Base-by-base conservation (phyloP, 2,888 invertebrate genomes). In the Bombylius discolor region DNA sequence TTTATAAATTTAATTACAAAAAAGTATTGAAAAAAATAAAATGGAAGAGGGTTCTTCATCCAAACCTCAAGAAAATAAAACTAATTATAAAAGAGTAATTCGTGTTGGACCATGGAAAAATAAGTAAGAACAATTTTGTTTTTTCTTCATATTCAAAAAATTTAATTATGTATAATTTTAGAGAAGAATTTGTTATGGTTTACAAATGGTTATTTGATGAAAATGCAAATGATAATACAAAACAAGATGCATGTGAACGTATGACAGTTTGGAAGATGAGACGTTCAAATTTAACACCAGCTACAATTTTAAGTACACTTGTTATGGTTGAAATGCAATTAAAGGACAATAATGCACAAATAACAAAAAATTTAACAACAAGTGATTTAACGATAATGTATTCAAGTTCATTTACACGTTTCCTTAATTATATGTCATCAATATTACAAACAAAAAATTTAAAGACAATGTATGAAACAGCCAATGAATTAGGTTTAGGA, bases 381-480 rank as follows among this genome's bases (percentile, higher is more conserved):
- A 57, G 54, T 8, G 67, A 67, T 13, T 51, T 71, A 2, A 67
- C 68, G 53, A 61, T 62, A 0, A 60, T 67, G 5, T 74, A 73
- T 59, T 66, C 74, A 0, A 67, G 64, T 47, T 69, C 72, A 5
- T 69, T 74, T 39, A 73, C 69, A 0, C 65, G 73, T 4, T 74
- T 74, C 54, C 68, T 70, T 34, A 74, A 74, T 58, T 73, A 70
- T 34, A 74, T 74, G 73, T 73, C 71, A 0, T 73, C 74, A 3
- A 72, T 70, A 8, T 70, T 69, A 63, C 72, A 71, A 53, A 56
- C 23, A 3, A 62, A 67, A 47, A 66, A 64, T 57, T 66, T 66
- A 66, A 64, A 62, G 33, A 68, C 70, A 46, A 74, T 74, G 73
- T 74, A 74, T 49, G 67, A 65, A 1, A 71, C 70, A 0, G 74